These are phyloP conservation scores for Brachionus calyciflorus DNA, from an alignment of 1,140 invertebrate genomes.

Conservation along the genomic window DNA sequence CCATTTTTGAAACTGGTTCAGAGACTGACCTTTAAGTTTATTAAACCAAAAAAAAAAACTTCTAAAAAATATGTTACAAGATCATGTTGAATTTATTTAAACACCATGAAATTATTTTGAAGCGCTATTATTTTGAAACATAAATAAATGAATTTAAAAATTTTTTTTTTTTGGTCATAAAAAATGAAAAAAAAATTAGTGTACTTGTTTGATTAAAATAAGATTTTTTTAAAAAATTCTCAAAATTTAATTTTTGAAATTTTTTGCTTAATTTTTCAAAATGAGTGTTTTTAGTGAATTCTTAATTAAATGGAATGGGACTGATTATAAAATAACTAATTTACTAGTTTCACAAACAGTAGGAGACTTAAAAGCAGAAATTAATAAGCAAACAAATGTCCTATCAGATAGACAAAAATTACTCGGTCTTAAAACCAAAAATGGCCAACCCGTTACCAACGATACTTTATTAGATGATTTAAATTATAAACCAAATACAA, in stretches of 20 bases:
- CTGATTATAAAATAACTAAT: conserved; percentile 73
- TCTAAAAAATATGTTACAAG: too few species aligned
- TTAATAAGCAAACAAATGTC: conserved; percentile 78
- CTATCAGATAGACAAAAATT: conserved; percentile 84
- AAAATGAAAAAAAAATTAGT: too few species aligned
- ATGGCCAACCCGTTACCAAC: conserved; percentile 60
- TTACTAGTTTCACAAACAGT: conserved; percentile 62
- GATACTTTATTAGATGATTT: neutral
- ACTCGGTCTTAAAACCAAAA: conserved; percentile 85
- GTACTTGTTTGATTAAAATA: too few species aligned
- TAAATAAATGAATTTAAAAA: too few species aligned
- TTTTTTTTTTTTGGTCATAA: too few species aligned
- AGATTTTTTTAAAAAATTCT: neutral
- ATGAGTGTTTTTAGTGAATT: conserved; percentile 43
- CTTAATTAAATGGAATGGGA: conserved; percentile 80
- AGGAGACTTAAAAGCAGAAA: conserved; percentile 68
- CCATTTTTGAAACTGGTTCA: too few species aligned
- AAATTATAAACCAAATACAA: conserved; percentile 79
- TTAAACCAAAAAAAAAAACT: too few species aligned
- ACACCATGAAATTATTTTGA: too few species aligned
- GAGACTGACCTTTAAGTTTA: too few species aligned
- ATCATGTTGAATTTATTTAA: too few species aligned
- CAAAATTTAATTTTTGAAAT: neutral
- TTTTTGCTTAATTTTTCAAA: neutral
- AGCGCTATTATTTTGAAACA: too few species aligned